These are phyloP conservation scores for Procambarus virginalis DNA, from an alignment of 1,140 invertebrate species.

Conservation along the genomic window DNA sequence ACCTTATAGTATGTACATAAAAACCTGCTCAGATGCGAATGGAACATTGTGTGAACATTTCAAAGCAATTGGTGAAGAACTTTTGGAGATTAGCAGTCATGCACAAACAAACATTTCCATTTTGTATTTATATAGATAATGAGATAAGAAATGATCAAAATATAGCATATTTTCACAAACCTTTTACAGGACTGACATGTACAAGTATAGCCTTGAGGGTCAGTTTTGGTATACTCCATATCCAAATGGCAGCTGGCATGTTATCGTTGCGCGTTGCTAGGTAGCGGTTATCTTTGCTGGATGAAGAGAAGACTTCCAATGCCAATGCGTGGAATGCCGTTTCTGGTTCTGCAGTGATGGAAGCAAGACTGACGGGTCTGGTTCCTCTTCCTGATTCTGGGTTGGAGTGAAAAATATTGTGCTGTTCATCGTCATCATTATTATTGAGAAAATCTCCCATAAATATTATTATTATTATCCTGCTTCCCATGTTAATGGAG, in stretches of 20 bases:
- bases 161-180: slow-evolving; percentile 4
- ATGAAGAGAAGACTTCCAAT: slow-evolving; percentile 73
- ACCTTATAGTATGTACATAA: no score
- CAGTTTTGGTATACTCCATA: slow-evolving; percentile 46
- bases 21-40: no score
- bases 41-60: no score
- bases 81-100: no score
- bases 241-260: slow-evolving; percentile 55
- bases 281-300: slow-evolving; percentile 74
- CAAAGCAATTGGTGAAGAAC: no score
- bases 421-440: neutral
- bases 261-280: slow-evolving; percentile 72
- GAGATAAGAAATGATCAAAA: neutral
- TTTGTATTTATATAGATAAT: no score
- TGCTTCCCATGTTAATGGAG: no score
- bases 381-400: slow-evolving; percentile 44
- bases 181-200: slow-evolving; percentile 50
- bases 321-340: slow-evolving; percentile 73
- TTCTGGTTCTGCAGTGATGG: slow-evolving; percentile 3
- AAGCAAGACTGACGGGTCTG: slow-evolving; percentile 46
- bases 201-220: slow-evolving; percentile 53
- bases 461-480: neutral
- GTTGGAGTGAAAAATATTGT: neutral
- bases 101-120: no score
- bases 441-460: neutral